These are phyloP conservation scores for Heterochromis multidens DNA, from an alignment of 2,113 vertebrate species.

Conservation along the genomic window DNA sequence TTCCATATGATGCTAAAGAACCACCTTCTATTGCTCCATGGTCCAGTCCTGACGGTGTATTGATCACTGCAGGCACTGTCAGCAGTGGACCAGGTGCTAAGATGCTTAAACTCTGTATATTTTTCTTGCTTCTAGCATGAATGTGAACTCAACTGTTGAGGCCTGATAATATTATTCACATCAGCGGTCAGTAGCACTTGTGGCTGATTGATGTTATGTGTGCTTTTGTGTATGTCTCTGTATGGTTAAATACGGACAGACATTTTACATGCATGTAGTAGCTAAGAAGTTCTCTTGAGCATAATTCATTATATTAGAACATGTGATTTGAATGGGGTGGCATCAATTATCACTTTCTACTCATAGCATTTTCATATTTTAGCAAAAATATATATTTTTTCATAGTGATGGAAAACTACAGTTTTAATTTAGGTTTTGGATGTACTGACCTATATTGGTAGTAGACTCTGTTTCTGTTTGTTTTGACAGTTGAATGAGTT, in stretches of 20 bases:
- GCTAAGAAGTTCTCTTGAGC: background rate
- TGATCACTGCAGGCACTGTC: background rate
- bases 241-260: background rate
- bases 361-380: background rate
- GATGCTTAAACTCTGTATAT: background rate
- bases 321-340: background rate
- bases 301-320: background rate
- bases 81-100: background rate
- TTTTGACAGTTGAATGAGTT: too few species aligned
- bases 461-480: too few species aligned
- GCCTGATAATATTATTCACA: background rate
- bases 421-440: background rate
- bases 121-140: background rate
- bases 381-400: background rate
- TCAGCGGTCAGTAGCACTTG: background rate
- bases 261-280: background rate
- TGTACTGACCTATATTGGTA: too few species aligned
- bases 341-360: background rate
- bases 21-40: background rate
- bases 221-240: background rate
- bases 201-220: background rate
- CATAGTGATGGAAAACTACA: background rate
- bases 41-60: background rate
- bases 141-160: background rate
- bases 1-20: background rate